Evolutionary conservation across 2,113 vertebrate species (phyloP).

Genomic region (Irena cyanogastra): DNA sequence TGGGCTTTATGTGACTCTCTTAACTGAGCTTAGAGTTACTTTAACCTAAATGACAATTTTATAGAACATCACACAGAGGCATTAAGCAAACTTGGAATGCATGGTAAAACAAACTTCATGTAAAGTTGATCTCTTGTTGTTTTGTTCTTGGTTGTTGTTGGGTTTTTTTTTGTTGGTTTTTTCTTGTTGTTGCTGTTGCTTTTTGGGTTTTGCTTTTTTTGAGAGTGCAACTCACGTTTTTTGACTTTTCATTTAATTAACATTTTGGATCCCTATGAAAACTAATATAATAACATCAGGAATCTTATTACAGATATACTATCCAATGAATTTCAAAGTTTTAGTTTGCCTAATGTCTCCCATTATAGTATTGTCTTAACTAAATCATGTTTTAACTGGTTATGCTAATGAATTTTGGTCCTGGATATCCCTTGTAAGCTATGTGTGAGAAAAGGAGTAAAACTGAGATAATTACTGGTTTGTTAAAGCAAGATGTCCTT

Average conservation of each 20-base stretch:
- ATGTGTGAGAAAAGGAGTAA: not conserved
- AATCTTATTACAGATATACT: not conserved
- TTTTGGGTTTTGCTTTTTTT: too few species aligned
- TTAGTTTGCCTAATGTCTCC: not conserved
- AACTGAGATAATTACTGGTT: not conserved
- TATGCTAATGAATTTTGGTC: constrained; percentile 7
- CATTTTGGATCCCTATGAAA: not conserved
- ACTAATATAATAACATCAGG: not conserved
- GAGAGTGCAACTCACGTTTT: not conserved
- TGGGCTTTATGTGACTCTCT: not conserved
- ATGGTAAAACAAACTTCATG: not conserved
- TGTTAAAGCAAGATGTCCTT: not conserved
- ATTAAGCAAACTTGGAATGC: not conserved
- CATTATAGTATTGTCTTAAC: not conserved
- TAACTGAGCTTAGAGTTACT: not conserved
- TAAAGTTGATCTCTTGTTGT: not conserved
- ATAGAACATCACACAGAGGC: not conserved
- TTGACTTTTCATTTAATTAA: not conserved
- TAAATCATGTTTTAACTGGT: constrained; percentile 29
- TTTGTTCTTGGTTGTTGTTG: not conserved
- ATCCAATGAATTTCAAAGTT: not conserved
- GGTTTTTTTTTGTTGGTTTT: not conserved
- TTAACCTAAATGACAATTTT: not conserved
- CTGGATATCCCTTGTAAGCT: not conserved
- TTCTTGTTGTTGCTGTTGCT: too few species aligned